Conservation (phyloP, 2,888 invertebrate species). For the Zele albiditarsus region DNA sequence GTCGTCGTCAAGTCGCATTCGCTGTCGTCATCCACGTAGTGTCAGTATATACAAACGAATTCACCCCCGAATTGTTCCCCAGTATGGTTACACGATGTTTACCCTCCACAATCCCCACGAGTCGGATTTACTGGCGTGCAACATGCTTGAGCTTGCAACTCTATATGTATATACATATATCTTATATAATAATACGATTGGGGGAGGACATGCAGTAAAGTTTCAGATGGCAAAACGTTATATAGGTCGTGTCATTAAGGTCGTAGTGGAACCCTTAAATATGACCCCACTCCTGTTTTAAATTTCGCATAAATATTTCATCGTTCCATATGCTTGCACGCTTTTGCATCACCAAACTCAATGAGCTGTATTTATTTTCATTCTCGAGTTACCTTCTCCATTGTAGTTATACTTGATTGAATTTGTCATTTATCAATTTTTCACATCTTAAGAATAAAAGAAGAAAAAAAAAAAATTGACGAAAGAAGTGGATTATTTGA, state of each 20-base stretch:
- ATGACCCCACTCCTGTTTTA: background rate
- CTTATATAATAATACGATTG: background rate
- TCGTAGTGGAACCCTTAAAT: constrained; percentile 3
- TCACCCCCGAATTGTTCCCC: constrained; percentile 57
- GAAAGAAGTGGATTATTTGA: no score
- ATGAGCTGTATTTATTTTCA: no score
- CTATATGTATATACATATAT: background rate
- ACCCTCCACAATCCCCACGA: constrained; percentile 64
- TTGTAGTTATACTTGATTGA: no score
- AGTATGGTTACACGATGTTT: constrained; percentile 70
- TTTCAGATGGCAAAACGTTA: constrained; percentile 9
- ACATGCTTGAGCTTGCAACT: constrained; percentile 4
- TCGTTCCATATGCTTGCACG: background rate
- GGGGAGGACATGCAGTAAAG: constrained; percentile 6
- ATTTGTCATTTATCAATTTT: no score
- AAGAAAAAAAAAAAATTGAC: no score
- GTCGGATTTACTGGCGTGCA: constrained; percentile 36
- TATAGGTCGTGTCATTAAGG: constrained; percentile 11
- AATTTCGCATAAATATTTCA: constrained; percentile 3
- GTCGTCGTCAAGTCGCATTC: constrained; percentile 6
- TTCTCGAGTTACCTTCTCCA: no score
- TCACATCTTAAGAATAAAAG: no score
- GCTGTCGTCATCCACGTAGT: background rate
- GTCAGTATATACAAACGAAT: background rate
- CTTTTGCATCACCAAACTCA: no score